Evolutionary conservation across 2,113 vertebrate genomes (phyloP), one percentile per base, ranked within the genome.

Genomic region (Toxotes chatareus): DNA sequence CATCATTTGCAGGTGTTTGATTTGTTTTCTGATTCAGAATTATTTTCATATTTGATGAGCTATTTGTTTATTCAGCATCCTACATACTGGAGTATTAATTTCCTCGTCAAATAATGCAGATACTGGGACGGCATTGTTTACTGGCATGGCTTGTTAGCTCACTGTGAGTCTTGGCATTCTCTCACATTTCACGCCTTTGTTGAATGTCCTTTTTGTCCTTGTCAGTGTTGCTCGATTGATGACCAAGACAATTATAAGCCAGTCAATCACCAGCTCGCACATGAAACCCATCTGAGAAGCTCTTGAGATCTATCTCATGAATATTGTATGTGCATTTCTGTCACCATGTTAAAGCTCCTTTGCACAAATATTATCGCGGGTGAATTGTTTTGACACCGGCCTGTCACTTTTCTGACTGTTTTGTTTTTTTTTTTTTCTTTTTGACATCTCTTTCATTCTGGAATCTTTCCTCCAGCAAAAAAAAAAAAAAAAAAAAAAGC

Each of bases 351-450:
- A 88, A 91, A 93, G 85, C 85, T 80, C 44, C 76, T 86, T 86
- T 87, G 73, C 87, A 76, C 78, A 90, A 83, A 88, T 78, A 89
- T 76, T 72, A 87, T 72, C 21, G 56, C n/a, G 42, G 65, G 70
- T 88, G 90, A 92, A 91, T 89, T 89, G 85, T 90, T 92, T 89
- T 94, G 92, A 93, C 89, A 88, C 68, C 40, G 5, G 53, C 89
- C 67, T 91, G 86, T 91, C 89, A 88, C 86, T 82, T 89, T 65
- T 77, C 40, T 55, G 36, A 81, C 73, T 75, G 7, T 53, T 67
- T 19, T 77, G 66, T 68, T 51, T 38, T 65, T 73, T 64, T 53
- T 60, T 32, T 81, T 66, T 70, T 72, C 53, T 82, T 85, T 73
- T 38, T 85, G 80, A 90, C 79, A 38, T 91, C 73, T 89, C 77